Percentiles rank a stretch among this genome's conserved stretches.
These are phyloP conservation scores for Phataginus tricuspis DNA, from an alignment of 2,797 vertebrate genomes.

Conservation along the genomic window DNA sequence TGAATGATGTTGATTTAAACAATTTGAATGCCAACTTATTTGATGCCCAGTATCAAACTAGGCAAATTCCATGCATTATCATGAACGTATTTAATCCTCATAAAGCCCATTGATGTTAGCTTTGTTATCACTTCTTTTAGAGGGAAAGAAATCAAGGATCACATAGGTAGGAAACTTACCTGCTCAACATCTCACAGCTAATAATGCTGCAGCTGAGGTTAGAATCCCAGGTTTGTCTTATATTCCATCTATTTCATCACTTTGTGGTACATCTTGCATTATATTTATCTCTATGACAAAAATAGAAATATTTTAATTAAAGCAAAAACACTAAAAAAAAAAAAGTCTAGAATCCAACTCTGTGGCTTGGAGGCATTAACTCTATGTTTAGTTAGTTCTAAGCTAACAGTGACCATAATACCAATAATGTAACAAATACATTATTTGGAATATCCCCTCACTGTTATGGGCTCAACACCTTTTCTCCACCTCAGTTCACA, in stretches of 20 bases:
- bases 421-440: background rate
- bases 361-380: background rate
- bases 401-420: background rate
- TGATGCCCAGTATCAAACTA: background rate
- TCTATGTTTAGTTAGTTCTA: background rate
- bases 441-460: background rate
- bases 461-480: background rate
- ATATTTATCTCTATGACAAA: background rate
- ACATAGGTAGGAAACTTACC: background rate
- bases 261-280: background rate
- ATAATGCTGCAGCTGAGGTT: background rate
- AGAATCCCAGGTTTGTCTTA: background rate
- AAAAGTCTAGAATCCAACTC: background rate
- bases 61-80: background rate
- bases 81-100: background rate
- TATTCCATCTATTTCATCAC: background rate
- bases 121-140: background rate
- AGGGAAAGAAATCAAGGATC: background rate
- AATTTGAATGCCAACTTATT: background rate
- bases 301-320: background rate
- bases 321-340: background rate
- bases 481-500: background rate
- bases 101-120: background rate
- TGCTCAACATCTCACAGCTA: background rate
- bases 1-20: background rate